phyloP scores from a whole-genome alignment of 2,113 vertebrate genomes.

The Oenanthe melanoleuca region DNA sequence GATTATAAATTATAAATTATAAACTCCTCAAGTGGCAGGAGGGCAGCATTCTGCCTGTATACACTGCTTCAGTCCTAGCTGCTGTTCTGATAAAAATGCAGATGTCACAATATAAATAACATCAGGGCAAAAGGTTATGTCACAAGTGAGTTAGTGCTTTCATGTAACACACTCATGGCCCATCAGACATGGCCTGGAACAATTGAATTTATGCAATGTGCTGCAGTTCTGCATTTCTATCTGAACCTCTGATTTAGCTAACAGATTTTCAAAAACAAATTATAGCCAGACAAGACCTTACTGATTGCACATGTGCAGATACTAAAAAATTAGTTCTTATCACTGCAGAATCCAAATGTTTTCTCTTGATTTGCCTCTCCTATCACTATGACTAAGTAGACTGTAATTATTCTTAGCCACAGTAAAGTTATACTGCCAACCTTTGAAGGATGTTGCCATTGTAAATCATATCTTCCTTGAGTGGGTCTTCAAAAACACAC shows the following conservation, averaged over 20 bases:
- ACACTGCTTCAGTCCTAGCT: neutral
- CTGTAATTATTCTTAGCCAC: neutral
- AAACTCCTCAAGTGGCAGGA: neutral
- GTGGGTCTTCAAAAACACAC: neutral
- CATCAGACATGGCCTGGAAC: neutral
- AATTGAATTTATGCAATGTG: neutral
- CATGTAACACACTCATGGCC: neutral
- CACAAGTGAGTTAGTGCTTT: neutral
- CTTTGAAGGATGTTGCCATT: neutral
- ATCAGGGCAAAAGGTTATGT: neutral
- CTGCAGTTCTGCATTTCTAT: neutral
- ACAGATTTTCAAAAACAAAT: neutral
- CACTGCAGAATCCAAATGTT: neutral
- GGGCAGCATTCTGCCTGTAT: neutral
- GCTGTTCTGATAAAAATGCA: neutral
- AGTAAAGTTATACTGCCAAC: neutral
- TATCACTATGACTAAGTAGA: neutral
- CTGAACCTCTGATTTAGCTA: neutral
- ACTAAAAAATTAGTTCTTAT: neutral
- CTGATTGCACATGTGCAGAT: neutral
- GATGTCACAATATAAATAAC: rapidly evolving
- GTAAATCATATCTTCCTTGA: neutral
- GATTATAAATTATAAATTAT: neutral
- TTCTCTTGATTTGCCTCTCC: neutral
- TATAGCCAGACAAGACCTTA: neutral